Conservation (phyloP, 2,113 vertebrate species). For the Siphamia tubifer region DNA sequence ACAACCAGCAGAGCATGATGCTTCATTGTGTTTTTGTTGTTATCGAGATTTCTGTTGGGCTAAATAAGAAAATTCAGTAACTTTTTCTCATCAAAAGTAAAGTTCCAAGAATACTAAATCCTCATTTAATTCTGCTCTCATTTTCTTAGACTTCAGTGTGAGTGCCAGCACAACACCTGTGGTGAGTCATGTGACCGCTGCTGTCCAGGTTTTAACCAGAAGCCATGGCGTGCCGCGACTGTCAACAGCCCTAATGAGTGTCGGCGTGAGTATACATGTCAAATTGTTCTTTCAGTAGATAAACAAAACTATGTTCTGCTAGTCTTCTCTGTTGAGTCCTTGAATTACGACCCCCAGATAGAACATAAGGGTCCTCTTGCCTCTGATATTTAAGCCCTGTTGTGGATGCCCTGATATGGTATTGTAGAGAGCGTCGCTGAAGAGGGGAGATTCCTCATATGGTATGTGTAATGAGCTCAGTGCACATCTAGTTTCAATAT, state of each 20-base stretch:
- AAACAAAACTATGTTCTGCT: conserved; percentile 8
- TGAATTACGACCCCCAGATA: conserved; percentile 34
- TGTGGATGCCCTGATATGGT: conserved; percentile 72
- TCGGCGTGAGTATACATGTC: conserved; percentile 81
- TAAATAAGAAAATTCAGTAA: neutral
- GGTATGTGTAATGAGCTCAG: conserved; percentile 42
- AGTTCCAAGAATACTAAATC: neutral
- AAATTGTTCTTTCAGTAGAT: neutral
- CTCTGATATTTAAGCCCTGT: conserved; percentile 46
- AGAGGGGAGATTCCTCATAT: conserved; percentile 55
- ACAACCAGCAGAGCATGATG: neutral
- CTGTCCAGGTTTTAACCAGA: conserved; percentile 89
- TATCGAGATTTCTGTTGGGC: too few species aligned
- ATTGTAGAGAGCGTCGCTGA: conserved; percentile 37
- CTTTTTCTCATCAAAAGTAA: neutral
- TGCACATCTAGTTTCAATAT: conserved; percentile 18
- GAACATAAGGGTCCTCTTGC: conserved; percentile 47
- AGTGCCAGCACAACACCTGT: conserved; percentile 93
- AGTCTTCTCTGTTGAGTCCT: conserved; percentile 6
- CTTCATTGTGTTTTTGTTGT: neutral
- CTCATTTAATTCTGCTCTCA: neutral
- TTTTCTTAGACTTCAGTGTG: conserved; percentile 83
- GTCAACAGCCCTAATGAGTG: conserved; percentile 81
- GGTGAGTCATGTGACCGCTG: conserved; percentile 90
- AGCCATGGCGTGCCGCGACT: conserved; percentile 84